Evolutionary conservation across 2,113 vertebrate genomes (phyloP).

Genomic region (Noctilio leporinus): DNA sequence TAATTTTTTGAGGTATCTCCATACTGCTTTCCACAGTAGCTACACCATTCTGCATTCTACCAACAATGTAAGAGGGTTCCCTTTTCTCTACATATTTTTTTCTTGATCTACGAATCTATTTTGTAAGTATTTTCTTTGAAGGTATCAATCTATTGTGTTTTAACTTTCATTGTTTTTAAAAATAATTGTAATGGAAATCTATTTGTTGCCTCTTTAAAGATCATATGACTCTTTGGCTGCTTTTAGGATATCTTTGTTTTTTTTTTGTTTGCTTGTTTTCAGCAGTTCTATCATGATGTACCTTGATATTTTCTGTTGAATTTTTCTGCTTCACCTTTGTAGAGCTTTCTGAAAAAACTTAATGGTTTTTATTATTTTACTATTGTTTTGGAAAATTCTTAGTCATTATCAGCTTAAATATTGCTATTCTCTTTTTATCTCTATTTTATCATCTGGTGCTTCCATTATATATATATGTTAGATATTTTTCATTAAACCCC

Average conservation of each 20-base stretch:
- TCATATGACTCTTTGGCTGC: neutral
- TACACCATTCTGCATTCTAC: too few species aligned
- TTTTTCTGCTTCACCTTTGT: neutral
- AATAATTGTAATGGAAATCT: neutral
- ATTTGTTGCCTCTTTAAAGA: neutral
- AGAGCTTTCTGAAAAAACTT: neutral
- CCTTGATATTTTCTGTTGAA: neutral
- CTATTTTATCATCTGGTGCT: neutral
- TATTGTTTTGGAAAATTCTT: neutral
- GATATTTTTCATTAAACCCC: neutral
- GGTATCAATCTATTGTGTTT: neutral
- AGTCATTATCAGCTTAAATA: neutral
- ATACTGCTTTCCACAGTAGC: too few species aligned
- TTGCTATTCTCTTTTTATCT: neutral
- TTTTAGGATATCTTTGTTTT: neutral
- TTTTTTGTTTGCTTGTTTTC: neutral
- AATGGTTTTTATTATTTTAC: neutral
- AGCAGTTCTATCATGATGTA: neutral
- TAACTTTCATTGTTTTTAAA: neutral
- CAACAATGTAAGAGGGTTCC: too few species aligned
- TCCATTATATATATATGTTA: neutral
- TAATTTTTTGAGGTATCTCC: too few species aligned
- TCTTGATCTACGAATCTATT: neutral
- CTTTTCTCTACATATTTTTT: neutral
- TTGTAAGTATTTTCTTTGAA: neutral